These are phyloP conservation scores for Anisognathus igniventris DNA, from an alignment of 2,797 vertebrate genomes.

Conservation along the genomic window DNA sequence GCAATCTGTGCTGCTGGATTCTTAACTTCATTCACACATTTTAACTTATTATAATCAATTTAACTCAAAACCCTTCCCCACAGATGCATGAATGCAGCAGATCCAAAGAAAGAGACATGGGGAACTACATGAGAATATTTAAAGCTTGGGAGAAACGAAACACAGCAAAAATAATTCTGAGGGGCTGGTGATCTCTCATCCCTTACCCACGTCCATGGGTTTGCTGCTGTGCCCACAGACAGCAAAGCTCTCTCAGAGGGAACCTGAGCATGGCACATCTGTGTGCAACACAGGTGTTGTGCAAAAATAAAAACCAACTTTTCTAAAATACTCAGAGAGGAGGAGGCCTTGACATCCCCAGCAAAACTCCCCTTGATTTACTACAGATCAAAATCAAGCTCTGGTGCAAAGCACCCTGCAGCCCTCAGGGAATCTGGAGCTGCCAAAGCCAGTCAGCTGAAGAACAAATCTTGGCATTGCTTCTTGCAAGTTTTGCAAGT, in stretches of 20 bases:
- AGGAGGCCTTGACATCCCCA: background rate
- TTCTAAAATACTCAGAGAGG: background rate
- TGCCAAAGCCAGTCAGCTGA: background rate
- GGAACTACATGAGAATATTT: background rate
- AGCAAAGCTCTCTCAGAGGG: background rate
- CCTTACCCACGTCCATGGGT: background rate
- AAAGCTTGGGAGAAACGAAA: background rate
- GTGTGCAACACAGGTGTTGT: background rate
- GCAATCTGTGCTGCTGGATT: background rate
- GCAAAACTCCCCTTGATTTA: background rate
- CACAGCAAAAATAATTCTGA: background rate
- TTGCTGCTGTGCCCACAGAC: background rate
- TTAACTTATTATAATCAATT: background rate
- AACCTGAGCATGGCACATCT: background rate
- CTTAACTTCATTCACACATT: background rate
- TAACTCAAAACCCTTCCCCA: background rate
- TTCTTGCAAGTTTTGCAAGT: background rate
- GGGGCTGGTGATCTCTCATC: background rate
- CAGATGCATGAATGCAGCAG: conserved; percentile 21
- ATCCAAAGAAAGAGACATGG: conserved; percentile 37
- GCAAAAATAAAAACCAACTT: background rate
- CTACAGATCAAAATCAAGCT: background rate
- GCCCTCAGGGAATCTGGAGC: background rate
- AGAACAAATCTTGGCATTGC: conserved; percentile 15
- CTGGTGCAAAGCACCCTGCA: background rate